Percentiles rank a stretch among this genome's conserved stretches.
phyloP scores from a whole-genome alignment of 1,140 invertebrate genomes.

The Drosophila asahinai region DNA sequence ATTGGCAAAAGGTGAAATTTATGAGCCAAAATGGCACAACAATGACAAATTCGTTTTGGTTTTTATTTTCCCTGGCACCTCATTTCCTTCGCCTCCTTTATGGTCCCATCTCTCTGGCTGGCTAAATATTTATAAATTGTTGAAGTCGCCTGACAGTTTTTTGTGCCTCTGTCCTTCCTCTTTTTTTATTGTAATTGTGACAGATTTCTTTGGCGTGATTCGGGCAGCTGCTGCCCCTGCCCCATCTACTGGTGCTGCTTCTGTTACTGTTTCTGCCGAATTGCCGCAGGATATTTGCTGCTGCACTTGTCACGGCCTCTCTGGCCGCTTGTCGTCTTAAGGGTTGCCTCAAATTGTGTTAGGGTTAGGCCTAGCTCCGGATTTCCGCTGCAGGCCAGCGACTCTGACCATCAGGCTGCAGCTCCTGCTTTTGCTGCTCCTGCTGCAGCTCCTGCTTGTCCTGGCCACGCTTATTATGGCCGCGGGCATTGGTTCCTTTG shows the following conservation, averaged over 20 bases:
- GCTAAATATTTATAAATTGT: slow-evolving; percentile 82
- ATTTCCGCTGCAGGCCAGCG: slow-evolving; percentile 58
- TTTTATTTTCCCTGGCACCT: slow-evolving; percentile 60
- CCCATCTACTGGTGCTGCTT: not conserved
- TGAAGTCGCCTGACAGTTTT: slow-evolving; percentile 52
- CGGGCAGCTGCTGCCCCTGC: slow-evolving; percentile 39
- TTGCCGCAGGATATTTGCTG: slow-evolving; percentile 65
- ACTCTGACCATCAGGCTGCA: slow-evolving; percentile 25
- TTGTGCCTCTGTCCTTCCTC: slow-evolving; percentile 7
- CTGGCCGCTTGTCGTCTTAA: slow-evolving; percentile 68
- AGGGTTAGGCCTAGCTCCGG: slow-evolving; percentile 74
- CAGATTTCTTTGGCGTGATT: slow-evolving; percentile 60
- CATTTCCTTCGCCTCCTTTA: slow-evolving; percentile 43
- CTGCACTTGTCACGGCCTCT: slow-evolving; percentile 68
- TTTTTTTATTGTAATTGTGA: slow-evolving; percentile 50
- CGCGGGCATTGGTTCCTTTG: slow-evolving; percentile 65
- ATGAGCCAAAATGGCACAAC: slow-evolving; percentile 67
- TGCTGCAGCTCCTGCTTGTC: slow-evolving; percentile 19
- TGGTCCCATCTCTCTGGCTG: slow-evolving; percentile 19
- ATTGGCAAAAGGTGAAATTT: slow-evolving; percentile 59
- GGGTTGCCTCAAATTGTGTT: slow-evolving; percentile 78
- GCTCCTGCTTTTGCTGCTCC: slow-evolving; percentile 11
- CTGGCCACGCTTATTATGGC: slow-evolving; percentile 79
- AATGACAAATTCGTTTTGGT: slow-evolving; percentile 82
- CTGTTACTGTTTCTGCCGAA: slow-evolving; percentile 13